Percentiles rank a stretch among this genome's conserved stretches.
These are phyloP conservation scores for Gerris buenoi DNA, from an alignment of 1,140 invertebrate species.

Conservation along the genomic window DNA sequence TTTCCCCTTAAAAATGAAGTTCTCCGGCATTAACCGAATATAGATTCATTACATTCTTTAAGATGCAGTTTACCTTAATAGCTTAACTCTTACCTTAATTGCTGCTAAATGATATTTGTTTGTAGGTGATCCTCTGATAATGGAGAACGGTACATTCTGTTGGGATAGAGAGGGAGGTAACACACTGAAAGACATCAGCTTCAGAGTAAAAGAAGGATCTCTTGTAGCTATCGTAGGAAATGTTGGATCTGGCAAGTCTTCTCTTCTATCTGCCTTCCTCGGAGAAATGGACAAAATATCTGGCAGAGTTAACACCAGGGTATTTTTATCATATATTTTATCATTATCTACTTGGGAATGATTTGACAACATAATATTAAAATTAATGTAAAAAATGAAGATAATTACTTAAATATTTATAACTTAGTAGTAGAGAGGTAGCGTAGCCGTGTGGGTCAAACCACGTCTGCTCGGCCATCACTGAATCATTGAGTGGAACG, in stretches of 20 bases:
- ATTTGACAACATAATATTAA: too few species aligned
- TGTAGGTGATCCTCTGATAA: constrained; percentile 24
- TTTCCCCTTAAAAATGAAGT: too few species aligned
- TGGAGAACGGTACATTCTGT: constrained; percentile 25
- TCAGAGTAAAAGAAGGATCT: constrained; percentile 26
- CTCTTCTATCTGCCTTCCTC: constrained; percentile 36
- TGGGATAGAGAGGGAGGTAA: constrained; percentile 23
- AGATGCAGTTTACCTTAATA: not conserved
- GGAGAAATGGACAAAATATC: constrained; percentile 33
- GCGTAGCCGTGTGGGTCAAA: too few species aligned
- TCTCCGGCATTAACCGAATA: not conserved
- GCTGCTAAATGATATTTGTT: not conserved
- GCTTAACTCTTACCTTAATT: not conserved
- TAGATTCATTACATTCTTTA: not conserved
- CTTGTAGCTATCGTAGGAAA: constrained; percentile 39
- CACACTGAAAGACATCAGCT: constrained; percentile 25
- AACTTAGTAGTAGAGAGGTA: too few species aligned
- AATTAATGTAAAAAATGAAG: too few species aligned
- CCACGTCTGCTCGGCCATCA: too few species aligned
- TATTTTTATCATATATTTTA: too few species aligned
- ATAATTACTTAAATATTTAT: too few species aligned
- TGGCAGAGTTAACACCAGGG: constrained; percentile 31
- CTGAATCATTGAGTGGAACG: too few species aligned
- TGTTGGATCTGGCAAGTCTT: constrained; percentile 43
- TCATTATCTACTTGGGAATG: too few species aligned